Conservation (phyloP, 1,140 invertebrate genomes). For the Argopecten irradians region DNA sequence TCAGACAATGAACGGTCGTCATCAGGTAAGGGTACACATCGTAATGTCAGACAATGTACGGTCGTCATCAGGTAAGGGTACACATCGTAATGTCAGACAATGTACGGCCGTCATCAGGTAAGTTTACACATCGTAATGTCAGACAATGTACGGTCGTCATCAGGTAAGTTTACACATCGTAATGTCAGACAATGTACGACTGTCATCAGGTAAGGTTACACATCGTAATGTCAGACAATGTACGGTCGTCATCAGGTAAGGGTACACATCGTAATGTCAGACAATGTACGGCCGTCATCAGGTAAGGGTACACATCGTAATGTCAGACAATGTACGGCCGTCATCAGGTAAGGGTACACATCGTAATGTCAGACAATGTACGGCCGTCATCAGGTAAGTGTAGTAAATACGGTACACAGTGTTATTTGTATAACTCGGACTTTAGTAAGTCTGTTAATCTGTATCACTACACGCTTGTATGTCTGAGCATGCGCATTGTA, state of each 20-base stretch:
- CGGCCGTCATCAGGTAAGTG: too few relatives aligned
- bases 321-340: background rate
- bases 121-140: background rate
- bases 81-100: background rate
- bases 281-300: background rate
- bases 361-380: background rate
- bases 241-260: background rate
- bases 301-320: too few relatives aligned
- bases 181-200: background rate
- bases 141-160: background rate
- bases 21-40: too few relatives aligned
- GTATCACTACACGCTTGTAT: too few relatives aligned
- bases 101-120: background rate
- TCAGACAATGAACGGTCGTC: background rate
- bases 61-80: too few relatives aligned
- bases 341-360: too few relatives aligned
- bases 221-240: background rate
- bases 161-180: too few relatives aligned
- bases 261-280: background rate
- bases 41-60: background rate
- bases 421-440: too few relatives aligned
- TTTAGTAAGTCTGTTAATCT: too few relatives aligned
- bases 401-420: too few relatives aligned
- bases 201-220: too few relatives aligned
- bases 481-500: too few relatives aligned